Conservation (phyloP, 2,888 invertebrate genomes). For the Brachypalpus laphriformis region DNA sequence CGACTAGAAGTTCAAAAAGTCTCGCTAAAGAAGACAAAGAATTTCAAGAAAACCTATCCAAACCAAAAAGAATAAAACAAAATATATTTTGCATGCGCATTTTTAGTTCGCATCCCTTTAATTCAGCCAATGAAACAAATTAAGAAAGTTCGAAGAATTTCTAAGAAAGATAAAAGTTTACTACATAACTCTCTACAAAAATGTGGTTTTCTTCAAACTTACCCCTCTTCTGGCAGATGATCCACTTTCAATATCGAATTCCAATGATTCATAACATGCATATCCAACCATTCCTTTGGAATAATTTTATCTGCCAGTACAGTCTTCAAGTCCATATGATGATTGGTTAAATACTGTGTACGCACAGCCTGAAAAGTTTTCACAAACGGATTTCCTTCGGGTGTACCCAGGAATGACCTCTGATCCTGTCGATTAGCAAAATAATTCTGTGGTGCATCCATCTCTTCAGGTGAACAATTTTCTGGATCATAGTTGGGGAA, state of each 20-base stretch:
- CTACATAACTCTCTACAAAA: not conserved
- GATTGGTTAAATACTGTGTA: constrained; percentile 87
- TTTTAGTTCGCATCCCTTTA: constrained; percentile 1
- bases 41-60: too few relatives aligned
- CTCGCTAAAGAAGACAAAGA: too few relatives aligned
- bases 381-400: constrained; percentile 85
- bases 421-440: constrained; percentile 80
- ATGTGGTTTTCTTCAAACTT: constrained; percentile 75
- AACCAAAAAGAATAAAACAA: too few relatives aligned
- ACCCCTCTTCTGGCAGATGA: constrained; percentile 88
- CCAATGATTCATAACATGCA: constrained; percentile 88
- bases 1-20: too few relatives aligned
- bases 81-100: not conserved
- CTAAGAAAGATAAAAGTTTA: constrained; percentile 5
- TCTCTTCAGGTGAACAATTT: constrained; percentile 72
- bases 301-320: constrained; percentile 88
- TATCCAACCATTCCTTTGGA: constrained; percentile 87
- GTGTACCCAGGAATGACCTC: constrained; percentile 85
- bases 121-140: constrained; percentile 12
- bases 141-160: constrained; percentile 3
- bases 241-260: constrained; percentile 87
- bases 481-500: constrained; percentile 83
- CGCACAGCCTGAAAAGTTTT: constrained; percentile 86
- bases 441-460: constrained; percentile 78
- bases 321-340: constrained; percentile 88